These are phyloP conservation scores for Drosophila ercepeae DNA, from an alignment of 1,140 invertebrate genomes.

Conservation along the genomic window DNA sequence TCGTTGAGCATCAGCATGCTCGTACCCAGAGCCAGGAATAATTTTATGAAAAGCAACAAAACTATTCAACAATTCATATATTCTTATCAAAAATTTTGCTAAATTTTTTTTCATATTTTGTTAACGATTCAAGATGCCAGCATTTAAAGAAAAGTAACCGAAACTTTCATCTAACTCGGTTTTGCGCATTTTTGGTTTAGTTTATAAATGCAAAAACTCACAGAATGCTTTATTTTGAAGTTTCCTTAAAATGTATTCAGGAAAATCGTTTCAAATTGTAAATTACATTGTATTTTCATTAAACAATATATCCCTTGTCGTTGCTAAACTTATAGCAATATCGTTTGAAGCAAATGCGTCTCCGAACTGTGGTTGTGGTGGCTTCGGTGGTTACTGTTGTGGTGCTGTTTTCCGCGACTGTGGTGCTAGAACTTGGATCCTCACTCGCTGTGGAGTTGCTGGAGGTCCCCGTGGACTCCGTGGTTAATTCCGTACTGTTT, in stretches of 20 bases:
- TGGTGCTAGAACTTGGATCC: slow-evolving; percentile 1
- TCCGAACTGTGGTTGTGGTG: slow-evolving; percentile 4
- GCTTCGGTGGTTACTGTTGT: background rate
- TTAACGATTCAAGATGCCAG: no score
- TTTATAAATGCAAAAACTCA: no score
- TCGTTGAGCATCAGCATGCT: slow-evolving; percentile 92
- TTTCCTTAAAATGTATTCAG: no score
- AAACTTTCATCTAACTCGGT: no score
- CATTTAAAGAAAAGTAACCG: no score
- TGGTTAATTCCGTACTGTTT: slow-evolving; percentile 2
- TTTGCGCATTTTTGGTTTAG: no score
- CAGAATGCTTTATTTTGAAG: no score
- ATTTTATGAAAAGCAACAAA: no score
- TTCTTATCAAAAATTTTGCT: no score
- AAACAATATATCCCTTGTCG: slow-evolving; percentile 59
- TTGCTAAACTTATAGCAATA: slow-evolving; percentile 59
- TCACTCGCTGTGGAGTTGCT: background rate
- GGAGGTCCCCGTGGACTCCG: background rate
- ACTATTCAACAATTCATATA: no score
- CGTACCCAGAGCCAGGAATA: background rate
- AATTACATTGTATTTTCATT: slow-evolving; percentile 1
- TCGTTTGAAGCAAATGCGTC: slow-evolving; percentile 62
- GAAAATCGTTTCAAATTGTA: no score
- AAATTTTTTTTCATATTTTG: no score
- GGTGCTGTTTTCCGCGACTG: background rate